Evolutionary conservation across 2,113 vertebrate species (phyloP), one percentile per base, ranked within the genome.

Genomic region (Ceyx cyanopectus): DNA sequence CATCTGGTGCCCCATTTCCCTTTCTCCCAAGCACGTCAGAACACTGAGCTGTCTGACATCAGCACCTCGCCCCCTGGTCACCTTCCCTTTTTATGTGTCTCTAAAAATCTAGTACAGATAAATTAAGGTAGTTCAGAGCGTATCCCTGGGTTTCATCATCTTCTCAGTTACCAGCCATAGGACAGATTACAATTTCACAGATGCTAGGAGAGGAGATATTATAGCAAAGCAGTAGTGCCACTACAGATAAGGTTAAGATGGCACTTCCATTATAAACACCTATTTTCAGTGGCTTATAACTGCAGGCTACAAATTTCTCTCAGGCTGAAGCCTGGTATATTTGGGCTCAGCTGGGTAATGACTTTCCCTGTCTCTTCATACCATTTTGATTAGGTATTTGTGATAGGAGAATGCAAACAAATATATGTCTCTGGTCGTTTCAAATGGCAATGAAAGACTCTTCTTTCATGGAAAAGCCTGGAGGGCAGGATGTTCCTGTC

Each of bases 101-200:
- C 87, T 73, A 77, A 93, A 95, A 96, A 82, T 43, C 74, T 41
- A 69, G 87, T 62, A 66, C 27, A 88, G 90, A 94, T 91, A 91
- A 93, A 95, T 97, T 87, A 88, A 91, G 73, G 81, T 87, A 88
- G 77, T 81, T 97, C 81, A 68, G 62, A 88, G 78, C 32, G 0
- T 94, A 87, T 83, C 82, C 67, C 17, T 79, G 46, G 32, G 66
- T 97, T 96, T 93, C 90, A 81, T 70, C 88, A 68, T 95, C 83
- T 96, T 87, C 72, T 95, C 74, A 75, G 77, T 93, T 92, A 88
- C 54, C 58, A 93, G 87, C 40, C 51, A 29, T n/a, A 92, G 93
- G 81, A 94, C 75, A 96, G 79, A 86, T 89, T 85, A 82, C 78
- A 95, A 72, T 94, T 96, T 93, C 92, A 90, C 91, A 95, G 93